Evolutionary conservation across 2,888 invertebrate genomes (phyloP).

Genomic region (Ashinkailepas kermadecensis): DNA sequence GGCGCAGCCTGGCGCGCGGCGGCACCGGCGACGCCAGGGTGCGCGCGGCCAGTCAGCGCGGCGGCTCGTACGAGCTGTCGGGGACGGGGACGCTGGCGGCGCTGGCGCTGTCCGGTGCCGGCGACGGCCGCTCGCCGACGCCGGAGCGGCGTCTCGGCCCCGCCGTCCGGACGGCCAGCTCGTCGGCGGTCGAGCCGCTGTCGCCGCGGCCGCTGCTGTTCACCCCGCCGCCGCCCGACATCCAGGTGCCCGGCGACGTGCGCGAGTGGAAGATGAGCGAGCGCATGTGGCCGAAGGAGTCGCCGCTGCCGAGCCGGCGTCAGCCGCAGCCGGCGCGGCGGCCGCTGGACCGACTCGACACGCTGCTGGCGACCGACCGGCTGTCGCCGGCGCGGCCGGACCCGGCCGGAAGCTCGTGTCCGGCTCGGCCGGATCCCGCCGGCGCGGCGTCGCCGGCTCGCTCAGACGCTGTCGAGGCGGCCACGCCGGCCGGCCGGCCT

Average conservation of each 20-base stretch:
- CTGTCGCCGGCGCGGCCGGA: background rate
- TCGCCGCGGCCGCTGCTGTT: slow-evolving; percentile 28
- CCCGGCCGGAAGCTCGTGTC: background rate
- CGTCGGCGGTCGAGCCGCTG: slow-evolving; percentile 17
- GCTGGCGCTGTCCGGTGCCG: slow-evolving; percentile 3
- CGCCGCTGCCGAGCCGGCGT: background rate
- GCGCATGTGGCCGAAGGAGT: slow-evolving; percentile 28
- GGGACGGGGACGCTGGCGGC: slow-evolving; percentile 3
- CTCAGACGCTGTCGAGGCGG: background rate
- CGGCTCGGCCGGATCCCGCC: background rate
- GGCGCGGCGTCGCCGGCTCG: background rate
- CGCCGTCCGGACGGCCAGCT: background rate
- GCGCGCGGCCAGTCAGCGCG: slow-evolving; percentile 3
- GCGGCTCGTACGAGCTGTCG: too few relatives aligned
- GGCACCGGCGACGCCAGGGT: slow-evolving; percentile 31
- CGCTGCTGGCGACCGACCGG: background rate
- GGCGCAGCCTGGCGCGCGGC: slow-evolving; percentile 63
- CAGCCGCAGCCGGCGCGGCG: background rate
- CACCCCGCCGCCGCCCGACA: slow-evolving; percentile 28
- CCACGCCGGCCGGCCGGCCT: background rate
- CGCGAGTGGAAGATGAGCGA: slow-evolving; percentile 35
- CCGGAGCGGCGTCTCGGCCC: background rate
- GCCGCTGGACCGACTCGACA: background rate
- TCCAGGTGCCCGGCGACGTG: slow-evolving; percentile 35
- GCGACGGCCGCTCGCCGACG: background rate